Evolutionary conservation across 2,113 vertebrate genomes (phyloP).

Genomic region (Paramisgurnus dabryanus): DNA sequence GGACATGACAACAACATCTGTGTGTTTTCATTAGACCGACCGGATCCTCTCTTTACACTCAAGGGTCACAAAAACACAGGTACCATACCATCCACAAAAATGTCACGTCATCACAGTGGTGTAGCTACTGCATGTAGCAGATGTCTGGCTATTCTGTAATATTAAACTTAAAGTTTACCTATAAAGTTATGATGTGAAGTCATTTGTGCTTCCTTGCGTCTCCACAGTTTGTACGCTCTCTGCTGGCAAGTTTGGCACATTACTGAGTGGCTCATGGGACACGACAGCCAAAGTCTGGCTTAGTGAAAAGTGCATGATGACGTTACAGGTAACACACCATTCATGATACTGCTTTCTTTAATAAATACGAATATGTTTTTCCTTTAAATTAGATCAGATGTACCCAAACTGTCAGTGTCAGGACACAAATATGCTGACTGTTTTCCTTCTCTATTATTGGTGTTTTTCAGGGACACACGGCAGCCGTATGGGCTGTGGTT

Average conservation of each 20-base stretch:
- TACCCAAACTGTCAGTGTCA: background rate
- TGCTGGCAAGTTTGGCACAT: conserved; percentile 94
- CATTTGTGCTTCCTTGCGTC: background rate
- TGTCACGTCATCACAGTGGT: background rate
- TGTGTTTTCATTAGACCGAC: conserved; percentile 85
- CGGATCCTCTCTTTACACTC: conserved; percentile 84
- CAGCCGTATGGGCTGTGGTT: conserved; percentile 93
- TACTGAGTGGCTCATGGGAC: conserved; percentile 97
- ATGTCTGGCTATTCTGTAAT: too few species aligned
- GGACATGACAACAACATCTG: conserved; percentile 96
- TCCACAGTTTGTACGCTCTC: conserved; percentile 90
- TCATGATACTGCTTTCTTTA: background rate
- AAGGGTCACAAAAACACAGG: conserved; percentile 95
- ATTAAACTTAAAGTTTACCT: too few species aligned
- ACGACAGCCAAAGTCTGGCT: conserved; percentile 96
- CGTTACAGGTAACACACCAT: conserved; percentile 82
- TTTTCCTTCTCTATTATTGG: background rate
- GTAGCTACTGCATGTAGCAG: background rate
- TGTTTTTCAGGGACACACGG: conserved; percentile 84
- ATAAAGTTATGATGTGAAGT: background rate
- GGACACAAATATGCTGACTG: background rate
- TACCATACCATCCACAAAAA: conserved; percentile 62
- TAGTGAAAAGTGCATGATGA: conserved; percentile 98
- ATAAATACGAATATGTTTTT: background rate
- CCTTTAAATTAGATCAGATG: background rate